Evolutionary conservation across 2,888 invertebrate species (phyloP), one percentile per base, ranked within the genome.

Genomic region (Digitonthophagus gazella): DNA sequence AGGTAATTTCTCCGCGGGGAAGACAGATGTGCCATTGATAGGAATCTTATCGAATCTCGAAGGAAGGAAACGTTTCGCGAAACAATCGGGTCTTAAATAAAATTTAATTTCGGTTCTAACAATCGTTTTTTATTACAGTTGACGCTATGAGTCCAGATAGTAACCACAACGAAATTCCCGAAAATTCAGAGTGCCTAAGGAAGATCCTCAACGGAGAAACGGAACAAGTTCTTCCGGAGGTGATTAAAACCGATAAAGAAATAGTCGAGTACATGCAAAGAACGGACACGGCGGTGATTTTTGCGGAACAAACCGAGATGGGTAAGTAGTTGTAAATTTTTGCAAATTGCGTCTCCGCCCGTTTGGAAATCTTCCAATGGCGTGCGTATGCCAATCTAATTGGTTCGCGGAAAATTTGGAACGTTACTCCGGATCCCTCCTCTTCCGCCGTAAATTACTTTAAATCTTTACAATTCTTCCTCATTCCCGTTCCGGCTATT

Each of bases 271-370:
- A 84, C 75, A 79, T 86, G 75, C 80, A 81, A 72, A 79, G 85
- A 68, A 82, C 82, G 69, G 85, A 86, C 76, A 86, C 86, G 3
- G 85, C 85, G 15, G 84, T 86, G 71, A 85, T 86, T 72, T 86
- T 82, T 75, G 84, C 85, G 8, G 76, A 75, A 70, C 58, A 68
- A 19, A 69, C 71, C 20, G 72, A 75, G 67, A 71, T 66, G 66
- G 74, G 73, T 74, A 63, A 73, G n/a, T n/a, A n/a, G 75, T 72
- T 28, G 54, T 70, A 22, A 22, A 22, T 22, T 22, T 22, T 6
- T 3, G 6, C 15, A 44, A 63, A 63, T 28, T 5, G 8, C 14
- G 20, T 56, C 56, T 67, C 28, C 28, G 28, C 28, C 28, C 15
- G 16, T 22, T 19, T 67, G 67, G 67, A 67, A 8, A 55, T 16